Evolutionary conservation across 2,113 vertebrate species (phyloP).

Genomic region (Ariopsis seemanni): DNA sequence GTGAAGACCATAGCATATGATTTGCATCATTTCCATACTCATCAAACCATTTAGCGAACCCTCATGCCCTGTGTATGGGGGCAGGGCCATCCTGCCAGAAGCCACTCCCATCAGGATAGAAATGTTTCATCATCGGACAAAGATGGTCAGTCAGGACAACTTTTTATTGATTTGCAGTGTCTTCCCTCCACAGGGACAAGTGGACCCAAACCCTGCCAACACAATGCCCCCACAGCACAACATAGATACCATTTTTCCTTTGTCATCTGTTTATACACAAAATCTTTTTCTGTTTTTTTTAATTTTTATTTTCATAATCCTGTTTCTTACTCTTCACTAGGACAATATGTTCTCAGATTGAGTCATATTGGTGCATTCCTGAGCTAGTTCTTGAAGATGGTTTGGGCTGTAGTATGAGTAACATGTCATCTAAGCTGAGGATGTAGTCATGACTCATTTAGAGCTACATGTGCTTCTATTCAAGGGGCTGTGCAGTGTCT

Average conservation of each 20-base stretch:
- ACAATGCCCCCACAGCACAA: neutral
- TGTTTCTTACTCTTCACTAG: neutral
- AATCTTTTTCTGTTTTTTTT: neutral
- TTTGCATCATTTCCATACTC: neutral
- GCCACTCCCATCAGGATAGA: neutral
- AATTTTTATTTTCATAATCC: neutral
- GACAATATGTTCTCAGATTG: conserved; percentile 3
- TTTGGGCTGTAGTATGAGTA: neutral
- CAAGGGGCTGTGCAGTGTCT: neutral
- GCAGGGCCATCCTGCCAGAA: neutral
- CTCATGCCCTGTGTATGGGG: neutral
- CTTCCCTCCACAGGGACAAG: neutral
- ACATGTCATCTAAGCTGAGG: neutral
- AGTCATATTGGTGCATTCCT: neutral
- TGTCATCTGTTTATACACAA: neutral
- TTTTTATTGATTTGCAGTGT: neutral
- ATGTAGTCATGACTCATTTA: neutral
- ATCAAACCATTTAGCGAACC: neutral
- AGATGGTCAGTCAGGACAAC: neutral
- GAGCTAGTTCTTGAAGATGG: neutral
- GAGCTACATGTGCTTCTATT: neutral
- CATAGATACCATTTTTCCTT: neutral
- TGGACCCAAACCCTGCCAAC: neutral
- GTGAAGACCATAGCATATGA: neutral
- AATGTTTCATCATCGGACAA: neutral